Conservation (phyloP, 2,797 vertebrate genomes). For the Manis javanica region DNA sequence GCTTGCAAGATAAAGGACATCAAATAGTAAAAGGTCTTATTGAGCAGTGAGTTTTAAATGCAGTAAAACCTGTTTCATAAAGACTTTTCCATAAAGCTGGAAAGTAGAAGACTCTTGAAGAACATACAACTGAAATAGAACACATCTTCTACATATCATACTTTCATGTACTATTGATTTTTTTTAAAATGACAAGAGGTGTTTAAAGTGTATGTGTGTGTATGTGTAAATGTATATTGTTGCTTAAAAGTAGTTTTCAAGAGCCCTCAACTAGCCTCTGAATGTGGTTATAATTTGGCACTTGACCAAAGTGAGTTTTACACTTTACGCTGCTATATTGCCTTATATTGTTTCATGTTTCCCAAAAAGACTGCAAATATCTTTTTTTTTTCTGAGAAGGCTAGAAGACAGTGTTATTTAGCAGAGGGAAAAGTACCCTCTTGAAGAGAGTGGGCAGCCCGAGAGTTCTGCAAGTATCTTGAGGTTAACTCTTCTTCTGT, state of each 20-base stretch:
- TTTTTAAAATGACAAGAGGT: constrained; percentile 31
- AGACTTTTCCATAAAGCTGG: not conserved
- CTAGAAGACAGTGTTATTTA: too few species aligned
- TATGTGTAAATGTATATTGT: not conserved
- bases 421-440: too few species aligned
- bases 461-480: not conserved
- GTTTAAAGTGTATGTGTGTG: too few species aligned
- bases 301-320: not conserved
- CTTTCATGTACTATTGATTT: not conserved
- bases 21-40: not conserved
- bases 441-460: too few species aligned
- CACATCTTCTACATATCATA: not conserved
- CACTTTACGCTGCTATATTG: not conserved
- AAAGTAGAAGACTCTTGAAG: not conserved
- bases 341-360: not conserved
- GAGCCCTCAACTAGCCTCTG: not conserved
- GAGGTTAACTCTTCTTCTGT: not conserved
- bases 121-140: not conserved
- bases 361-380: not conserved
- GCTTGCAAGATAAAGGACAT: not conserved
- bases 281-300: not conserved
- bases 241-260: not conserved
- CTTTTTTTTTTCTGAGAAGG: too few species aligned
- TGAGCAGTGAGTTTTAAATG: not conserved
- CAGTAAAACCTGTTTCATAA: not conserved